These are phyloP conservation scores for Lampris incognitus DNA, from an alignment of 2,113 vertebrate species.

Conservation along the genomic window DNA sequence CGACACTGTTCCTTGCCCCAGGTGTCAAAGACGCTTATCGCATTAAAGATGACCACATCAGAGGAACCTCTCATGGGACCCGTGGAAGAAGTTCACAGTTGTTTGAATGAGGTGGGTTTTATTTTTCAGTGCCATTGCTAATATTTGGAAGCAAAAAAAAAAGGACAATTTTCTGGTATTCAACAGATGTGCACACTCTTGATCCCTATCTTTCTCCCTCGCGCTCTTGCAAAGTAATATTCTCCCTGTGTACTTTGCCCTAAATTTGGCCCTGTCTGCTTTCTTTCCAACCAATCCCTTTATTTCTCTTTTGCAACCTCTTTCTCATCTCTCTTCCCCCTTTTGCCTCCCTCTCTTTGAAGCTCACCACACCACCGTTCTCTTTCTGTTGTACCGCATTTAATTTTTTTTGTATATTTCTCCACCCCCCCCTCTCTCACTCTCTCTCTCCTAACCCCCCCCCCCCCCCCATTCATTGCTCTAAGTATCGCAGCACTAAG, in stretches of 20 bases:
- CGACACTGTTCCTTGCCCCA: slow-evolving; percentile 20
- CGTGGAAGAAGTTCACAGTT: slow-evolving; percentile 43
- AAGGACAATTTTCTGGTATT: background rate
- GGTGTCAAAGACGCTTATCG: slow-evolving; percentile 51
- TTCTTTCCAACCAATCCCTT: background rate
- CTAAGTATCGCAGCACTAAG: slow-evolving; percentile 26
- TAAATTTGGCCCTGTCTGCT: background rate
- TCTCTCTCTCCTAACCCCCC: background rate
- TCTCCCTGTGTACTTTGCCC: too few species aligned
- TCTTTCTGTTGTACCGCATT: too few species aligned
- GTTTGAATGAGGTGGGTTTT: slow-evolving; percentile 34
- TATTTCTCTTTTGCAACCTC: background rate
- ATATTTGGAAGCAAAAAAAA: too few species aligned
- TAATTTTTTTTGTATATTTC: background rate
- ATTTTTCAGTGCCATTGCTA: slow-evolving; percentile 31
- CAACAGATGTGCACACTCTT: background rate
- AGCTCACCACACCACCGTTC: slow-evolving; percentile 9
- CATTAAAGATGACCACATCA: slow-evolving; percentile 50
- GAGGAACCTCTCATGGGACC: slow-evolving; percentile 41
- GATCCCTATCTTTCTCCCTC: background rate
- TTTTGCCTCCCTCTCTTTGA: slow-evolving; percentile 12
- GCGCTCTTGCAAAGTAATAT: too few species aligned
- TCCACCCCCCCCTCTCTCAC: background rate
- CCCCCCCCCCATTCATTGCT: background rate
- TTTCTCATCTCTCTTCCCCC: background rate